Evolutionary conservation across 1,140 invertebrate species (phyloP).

Genomic region (Phymastichus coffea): DNA sequence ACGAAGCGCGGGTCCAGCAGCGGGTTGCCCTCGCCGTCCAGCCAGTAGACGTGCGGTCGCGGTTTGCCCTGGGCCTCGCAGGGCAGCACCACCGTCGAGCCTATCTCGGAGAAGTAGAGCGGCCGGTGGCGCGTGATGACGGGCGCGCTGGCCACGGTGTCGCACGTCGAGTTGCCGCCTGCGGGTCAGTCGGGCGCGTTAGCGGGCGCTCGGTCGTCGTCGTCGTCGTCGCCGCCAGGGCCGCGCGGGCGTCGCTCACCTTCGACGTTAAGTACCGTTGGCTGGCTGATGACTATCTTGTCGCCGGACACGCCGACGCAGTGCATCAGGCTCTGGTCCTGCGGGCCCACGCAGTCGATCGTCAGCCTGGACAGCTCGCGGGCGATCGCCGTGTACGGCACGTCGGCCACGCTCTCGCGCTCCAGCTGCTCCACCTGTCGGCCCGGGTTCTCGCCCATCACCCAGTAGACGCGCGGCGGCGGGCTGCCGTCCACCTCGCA

Average conservation of each 20-base stretch:
- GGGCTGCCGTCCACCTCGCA: slow-evolving; percentile 70
- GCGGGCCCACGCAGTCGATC: slow-evolving; percentile 61
- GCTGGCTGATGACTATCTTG: slow-evolving; percentile 56
- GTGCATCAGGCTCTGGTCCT: slow-evolving; percentile 66
- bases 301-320: slow-evolving; percentile 70
- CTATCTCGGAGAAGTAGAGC: slow-evolving; percentile 54
- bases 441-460: slow-evolving; percentile 61
- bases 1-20: slow-evolving; percentile 57
- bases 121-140: slow-evolving; percentile 27
- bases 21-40: slow-evolving; percentile 58
- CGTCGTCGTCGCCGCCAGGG: neutral
- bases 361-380: slow-evolving; percentile 67
- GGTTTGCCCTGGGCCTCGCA: slow-evolving; percentile 70
- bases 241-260: slow-evolving; percentile 35
- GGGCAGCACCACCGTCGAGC: slow-evolving; percentile 66
- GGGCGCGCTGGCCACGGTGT: slow-evolving; percentile 10
- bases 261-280: slow-evolving; percentile 48
- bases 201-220: neutral
- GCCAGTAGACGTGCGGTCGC: slow-evolving; percentile 67
- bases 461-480: slow-evolving; percentile 69
- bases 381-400: slow-evolving; percentile 55
- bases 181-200: neutral
- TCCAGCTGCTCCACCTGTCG: slow-evolving; percentile 45
- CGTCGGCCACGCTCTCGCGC: slow-evolving; percentile 33
- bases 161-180: neutral